These are phyloP conservation scores for Etia nguti DNA, from an alignment of 2,113 vertebrate genomes.

Conservation along the genomic window DNA sequence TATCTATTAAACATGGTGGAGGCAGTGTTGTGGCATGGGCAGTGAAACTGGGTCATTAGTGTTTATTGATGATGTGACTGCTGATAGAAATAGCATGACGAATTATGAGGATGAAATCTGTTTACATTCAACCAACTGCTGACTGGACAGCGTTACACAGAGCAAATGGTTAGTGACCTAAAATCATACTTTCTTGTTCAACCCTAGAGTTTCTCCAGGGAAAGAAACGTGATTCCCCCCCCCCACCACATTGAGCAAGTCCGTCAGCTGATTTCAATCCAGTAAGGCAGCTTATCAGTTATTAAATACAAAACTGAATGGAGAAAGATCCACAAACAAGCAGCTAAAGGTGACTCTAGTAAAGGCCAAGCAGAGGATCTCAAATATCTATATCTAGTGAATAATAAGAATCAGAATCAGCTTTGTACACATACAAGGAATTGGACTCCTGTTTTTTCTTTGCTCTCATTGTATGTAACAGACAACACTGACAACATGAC, in stretches of 20 bases:
- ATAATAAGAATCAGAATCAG: background rate
- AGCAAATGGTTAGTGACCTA: background rate
- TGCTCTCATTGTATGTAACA: background rate
- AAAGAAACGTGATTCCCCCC: background rate
- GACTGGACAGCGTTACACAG: background rate
- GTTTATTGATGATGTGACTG: background rate
- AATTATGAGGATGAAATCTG: background rate
- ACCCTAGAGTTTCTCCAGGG: background rate
- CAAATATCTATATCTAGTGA: background rate
- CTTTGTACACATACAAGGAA: background rate
- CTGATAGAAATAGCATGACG: background rate
- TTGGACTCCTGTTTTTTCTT: accelerated
- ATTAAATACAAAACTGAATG: background rate
- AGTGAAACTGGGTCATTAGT: background rate
- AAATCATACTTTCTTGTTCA: background rate
- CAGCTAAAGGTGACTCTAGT: background rate
- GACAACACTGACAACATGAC: background rate
- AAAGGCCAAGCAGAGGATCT: background rate
- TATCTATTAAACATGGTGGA: background rate
- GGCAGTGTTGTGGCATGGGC: accelerated
- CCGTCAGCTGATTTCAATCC: background rate
- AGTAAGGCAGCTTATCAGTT: background rate
- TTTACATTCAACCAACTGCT: background rate
- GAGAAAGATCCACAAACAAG: background rate
- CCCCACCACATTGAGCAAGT: background rate